These are phyloP conservation scores for Esox niger DNA, from an alignment of 2,113 vertebrate species.

Conservation along the genomic window DNA sequence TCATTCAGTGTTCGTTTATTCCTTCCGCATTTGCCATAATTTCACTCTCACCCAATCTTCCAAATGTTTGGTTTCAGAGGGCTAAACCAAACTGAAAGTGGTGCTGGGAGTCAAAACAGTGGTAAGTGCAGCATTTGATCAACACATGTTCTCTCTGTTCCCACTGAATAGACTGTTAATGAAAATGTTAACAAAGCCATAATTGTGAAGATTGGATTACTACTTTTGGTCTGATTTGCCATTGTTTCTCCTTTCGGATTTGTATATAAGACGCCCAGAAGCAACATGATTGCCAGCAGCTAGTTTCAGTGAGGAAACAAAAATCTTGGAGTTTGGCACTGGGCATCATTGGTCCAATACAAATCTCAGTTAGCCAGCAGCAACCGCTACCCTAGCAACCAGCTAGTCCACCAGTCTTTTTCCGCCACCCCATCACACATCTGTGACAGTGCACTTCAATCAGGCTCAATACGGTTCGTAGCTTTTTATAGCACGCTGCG, in stretches of 20 bases:
- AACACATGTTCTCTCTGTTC: constrained; percentile 30
- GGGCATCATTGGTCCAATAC: constrained; percentile 58
- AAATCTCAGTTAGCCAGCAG: constrained; percentile 48
- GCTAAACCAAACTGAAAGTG: too few relatives aligned
- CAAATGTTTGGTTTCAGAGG: background rate
- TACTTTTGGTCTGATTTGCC: constrained; percentile 34
- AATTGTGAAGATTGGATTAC: constrained; percentile 37
- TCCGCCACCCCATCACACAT: constrained; percentile 25
- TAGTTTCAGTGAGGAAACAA: constrained; percentile 59
- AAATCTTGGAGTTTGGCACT: constrained; percentile 49
- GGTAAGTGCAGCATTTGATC: constrained; percentile 22
- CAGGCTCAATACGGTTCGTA: constrained; percentile 20
- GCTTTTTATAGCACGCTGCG: constrained; percentile 25
- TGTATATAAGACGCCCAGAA: constrained; percentile 37
- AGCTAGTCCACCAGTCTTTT: background rate
- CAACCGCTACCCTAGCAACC: constrained; percentile 28
- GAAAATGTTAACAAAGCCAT: constrained; percentile 36
- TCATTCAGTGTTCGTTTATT: constrained; percentile 52
- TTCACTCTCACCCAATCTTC: constrained; percentile 5
- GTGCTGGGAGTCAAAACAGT: too few relatives aligned
- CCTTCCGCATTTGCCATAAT: constrained; percentile 2
- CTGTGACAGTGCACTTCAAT: constrained; percentile 34
- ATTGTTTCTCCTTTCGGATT: constrained; percentile 37
- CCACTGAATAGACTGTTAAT: constrained; percentile 39
- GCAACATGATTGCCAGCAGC: constrained; percentile 42